Evolutionary conservation across 1,140 invertebrate species (phyloP).

Genomic region (Homalodisca vitripennis): DNA sequence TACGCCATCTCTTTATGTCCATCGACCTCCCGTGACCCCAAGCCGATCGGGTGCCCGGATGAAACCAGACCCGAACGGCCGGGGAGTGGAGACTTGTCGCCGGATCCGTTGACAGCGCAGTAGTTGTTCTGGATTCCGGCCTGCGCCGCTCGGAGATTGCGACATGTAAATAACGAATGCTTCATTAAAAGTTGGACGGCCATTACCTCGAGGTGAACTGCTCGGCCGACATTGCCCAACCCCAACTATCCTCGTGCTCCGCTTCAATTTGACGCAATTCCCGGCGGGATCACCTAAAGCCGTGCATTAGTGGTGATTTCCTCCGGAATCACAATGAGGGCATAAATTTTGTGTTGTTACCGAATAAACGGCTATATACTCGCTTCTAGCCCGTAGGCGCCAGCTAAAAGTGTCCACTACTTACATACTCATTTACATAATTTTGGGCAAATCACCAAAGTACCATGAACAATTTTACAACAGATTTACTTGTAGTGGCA

Average conservation of each 20-base stretch:
- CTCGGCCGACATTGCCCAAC: neutral
- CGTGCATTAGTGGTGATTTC: neutral
- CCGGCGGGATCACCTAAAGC: too few species aligned
- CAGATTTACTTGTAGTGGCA: too few species aligned
- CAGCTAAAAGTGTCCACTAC: too few species aligned
- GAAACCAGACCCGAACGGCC: too few species aligned
- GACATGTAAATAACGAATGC: constrained; percentile 14
- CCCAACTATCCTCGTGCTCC: neutral
- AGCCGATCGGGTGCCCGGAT: too few species aligned
- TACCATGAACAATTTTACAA: too few species aligned
- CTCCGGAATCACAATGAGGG: neutral
- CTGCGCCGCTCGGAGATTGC: neutral
- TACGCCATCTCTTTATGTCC: too few species aligned
- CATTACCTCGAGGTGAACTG: constrained; percentile 1
- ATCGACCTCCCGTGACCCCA: too few species aligned
- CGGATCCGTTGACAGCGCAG: neutral
- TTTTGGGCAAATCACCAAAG: too few species aligned
- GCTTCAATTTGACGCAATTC: neutral
- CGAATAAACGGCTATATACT: neutral
- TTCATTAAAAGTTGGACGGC: constrained; percentile 1
- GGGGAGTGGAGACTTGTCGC: neutral
- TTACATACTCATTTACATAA: too few species aligned
- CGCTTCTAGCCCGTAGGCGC: too few species aligned
- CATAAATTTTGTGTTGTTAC: neutral
- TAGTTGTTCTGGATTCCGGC: neutral